A percentile compares a stretch with the other conserved stretches of the same genome.
Conservation (phyloP, 2,113 vertebrate genomes). For the Ammodytes marinus region DNA sequence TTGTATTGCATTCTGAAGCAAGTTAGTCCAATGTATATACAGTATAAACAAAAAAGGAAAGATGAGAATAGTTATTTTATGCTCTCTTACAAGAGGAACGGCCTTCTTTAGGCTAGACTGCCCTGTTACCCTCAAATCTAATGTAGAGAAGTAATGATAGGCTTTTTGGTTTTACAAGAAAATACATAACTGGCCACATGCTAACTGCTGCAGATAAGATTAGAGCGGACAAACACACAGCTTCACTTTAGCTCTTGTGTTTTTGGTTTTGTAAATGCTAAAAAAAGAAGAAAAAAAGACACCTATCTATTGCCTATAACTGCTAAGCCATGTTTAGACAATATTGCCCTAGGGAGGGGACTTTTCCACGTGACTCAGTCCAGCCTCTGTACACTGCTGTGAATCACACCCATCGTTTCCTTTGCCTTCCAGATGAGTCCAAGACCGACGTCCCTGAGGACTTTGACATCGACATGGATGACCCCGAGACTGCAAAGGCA, state of each 20-base stretch:
- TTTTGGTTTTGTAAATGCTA: neutral
- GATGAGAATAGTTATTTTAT: neutral
- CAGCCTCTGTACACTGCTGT: neutral
- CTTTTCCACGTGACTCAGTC: neutral
- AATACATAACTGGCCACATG: neutral
- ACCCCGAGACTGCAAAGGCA: conserved; percentile 96
- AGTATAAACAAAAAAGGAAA: neutral
- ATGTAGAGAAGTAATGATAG: too few species aligned
- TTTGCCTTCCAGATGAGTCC: conserved; percentile 87
- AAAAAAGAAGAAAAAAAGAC: neutral
- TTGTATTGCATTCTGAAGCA: neutral
- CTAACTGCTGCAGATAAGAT: neutral
- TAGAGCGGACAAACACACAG: neutral
- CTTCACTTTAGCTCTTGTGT: neutral
- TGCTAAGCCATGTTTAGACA: neutral
- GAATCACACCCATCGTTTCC: conserved; percentile 18
- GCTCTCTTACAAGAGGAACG: too few species aligned
- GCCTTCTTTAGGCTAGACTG: too few species aligned
- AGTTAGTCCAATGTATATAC: neutral
- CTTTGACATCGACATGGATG: conserved; percentile 98
- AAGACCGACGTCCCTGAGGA: conserved; percentile 94
- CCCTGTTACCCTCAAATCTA: too few species aligned
- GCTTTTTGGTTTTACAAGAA: too few species aligned
- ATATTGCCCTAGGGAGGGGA: neutral
- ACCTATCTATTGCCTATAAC: neutral